phyloP scores from a whole-genome alignment of 2,797 vertebrate genomes.

The Lagothrix lagotricha region DNA sequence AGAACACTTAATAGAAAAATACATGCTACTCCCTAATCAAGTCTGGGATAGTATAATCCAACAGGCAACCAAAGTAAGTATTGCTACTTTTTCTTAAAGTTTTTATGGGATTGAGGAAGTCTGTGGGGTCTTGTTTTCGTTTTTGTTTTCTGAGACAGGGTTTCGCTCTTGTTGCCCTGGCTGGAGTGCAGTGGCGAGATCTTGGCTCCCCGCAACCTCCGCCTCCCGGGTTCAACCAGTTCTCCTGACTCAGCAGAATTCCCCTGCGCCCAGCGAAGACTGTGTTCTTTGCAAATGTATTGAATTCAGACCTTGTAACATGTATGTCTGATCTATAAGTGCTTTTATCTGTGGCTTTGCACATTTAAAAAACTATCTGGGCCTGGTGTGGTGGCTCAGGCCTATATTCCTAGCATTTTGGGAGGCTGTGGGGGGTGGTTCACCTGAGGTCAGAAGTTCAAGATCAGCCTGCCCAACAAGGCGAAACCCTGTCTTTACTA shows the following conservation, averaged over 20 bases:
- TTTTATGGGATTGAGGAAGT: not conserved
- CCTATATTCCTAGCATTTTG: not conserved
- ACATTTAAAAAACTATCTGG: not conserved
- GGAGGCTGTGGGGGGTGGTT: fast-evolving
- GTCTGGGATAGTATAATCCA: constrained; percentile 99
- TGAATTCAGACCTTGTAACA: not conserved
- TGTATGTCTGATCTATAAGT: not conserved
- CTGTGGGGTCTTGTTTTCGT: no score
- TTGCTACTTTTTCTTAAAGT: not conserved
- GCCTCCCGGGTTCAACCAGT: no score
- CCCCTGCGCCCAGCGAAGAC: no score
- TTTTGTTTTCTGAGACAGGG: no score
- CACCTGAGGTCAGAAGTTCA: not conserved
- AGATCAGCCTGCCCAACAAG: not conserved
- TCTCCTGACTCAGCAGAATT: no score
- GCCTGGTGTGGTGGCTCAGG: not conserved
- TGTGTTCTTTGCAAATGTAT: not conserved
- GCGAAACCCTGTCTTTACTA: no score
- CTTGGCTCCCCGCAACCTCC: no score
- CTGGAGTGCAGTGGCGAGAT: no score
- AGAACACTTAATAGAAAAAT: constrained; percentile 99
- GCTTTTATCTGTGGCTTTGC: not conserved
- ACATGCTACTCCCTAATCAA: constrained; percentile 98
- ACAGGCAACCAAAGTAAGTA: constrained; percentile 97
- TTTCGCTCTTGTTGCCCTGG: no score